These are phyloP conservation scores for Campopleginae sp. DNA, from an alignment of 2,888 invertebrate genomes.

Conservation along the genomic window DNA sequence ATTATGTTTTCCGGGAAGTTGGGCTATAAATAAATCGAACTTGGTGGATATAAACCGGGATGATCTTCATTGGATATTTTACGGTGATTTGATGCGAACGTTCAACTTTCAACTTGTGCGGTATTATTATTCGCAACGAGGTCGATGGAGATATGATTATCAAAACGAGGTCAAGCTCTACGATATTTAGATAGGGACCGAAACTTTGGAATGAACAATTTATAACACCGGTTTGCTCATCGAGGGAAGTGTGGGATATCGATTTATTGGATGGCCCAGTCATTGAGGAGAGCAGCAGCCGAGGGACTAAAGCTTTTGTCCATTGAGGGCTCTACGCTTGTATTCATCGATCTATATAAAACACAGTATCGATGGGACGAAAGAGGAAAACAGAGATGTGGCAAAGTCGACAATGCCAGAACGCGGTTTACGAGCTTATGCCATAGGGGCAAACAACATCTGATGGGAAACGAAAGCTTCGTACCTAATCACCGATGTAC, in stretches of 20 bases:
- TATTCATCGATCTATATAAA: constrained; percentile 54
- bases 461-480: constrained; percentile 61
- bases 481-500: constrained; percentile 70
- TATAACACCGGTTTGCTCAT: constrained; percentile 20
- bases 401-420: constrained; percentile 61
- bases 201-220: constrained; percentile 45
- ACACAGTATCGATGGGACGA: constrained; percentile 37
- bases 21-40: not conserved
- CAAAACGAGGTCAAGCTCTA: constrained; percentile 14
- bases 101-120: not conserved
- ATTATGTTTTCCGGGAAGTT: not conserved
- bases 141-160: constrained; percentile 14
- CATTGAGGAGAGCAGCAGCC: constrained; percentile 33
- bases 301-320: constrained; percentile 45
- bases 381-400: constrained; percentile 43
- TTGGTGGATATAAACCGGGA: not conserved
- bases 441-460: constrained; percentile 43
- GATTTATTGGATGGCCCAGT: constrained; percentile 61
- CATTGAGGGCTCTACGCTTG: constrained; percentile 41
- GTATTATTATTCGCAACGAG: not conserved
- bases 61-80: not conserved
- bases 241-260: constrained; percentile 48
- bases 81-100: not conserved
- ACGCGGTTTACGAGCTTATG: constrained; percentile 62
- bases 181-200: constrained; percentile 20